A percentile compares a stretch with the other conserved stretches of the same genome.
Evolutionary conservation across 1,140 invertebrate species (phyloP).

Genomic region (Amphibalanus amphitrite): DNA sequence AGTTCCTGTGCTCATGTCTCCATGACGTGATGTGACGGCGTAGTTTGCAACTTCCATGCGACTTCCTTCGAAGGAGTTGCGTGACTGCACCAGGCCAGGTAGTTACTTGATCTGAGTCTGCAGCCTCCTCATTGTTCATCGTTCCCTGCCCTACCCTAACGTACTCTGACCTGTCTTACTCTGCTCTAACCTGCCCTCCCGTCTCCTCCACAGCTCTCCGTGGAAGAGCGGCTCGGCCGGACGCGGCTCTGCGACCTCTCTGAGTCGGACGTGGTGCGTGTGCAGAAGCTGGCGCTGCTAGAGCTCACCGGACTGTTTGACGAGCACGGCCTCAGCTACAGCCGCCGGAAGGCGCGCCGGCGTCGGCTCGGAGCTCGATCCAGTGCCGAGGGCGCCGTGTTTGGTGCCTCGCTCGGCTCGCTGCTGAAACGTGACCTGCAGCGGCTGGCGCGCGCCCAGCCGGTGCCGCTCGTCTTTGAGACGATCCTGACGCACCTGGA

Average conservation of each 20-base stretch:
- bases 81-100: too few relatives aligned
- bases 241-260: constrained; percentile 25
- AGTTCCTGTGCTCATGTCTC: too few relatives aligned
- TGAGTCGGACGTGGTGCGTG: constrained; percentile 20
- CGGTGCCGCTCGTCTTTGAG: background rate
- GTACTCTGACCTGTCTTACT: too few relatives aligned
- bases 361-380: constrained; percentile 18
- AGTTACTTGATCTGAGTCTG: too few relatives aligned
- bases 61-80: too few relatives aligned
- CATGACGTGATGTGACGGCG: too few relatives aligned
- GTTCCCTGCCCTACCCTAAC: too few relatives aligned
- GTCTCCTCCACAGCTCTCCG: background rate
- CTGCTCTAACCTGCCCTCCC: too few relatives aligned
- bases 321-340: constrained; percentile 36
- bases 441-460: constrained; percentile 36
- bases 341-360: constrained; percentile 9
- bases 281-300: constrained; percentile 23
- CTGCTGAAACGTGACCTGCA: constrained; percentile 64
- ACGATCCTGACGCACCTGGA: constrained; percentile 24
- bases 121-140: too few relatives aligned
- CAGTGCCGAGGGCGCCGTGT: constrained; percentile 37
- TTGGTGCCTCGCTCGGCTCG: constrained; percentile 62
- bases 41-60: too few relatives aligned
- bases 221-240: constrained; percentile 21
- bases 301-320: constrained; percentile 28